These are phyloP conservation scores for Mobula hypostoma DNA, from an alignment of 2,113 vertebrate genomes.

Conservation along the genomic window DNA sequence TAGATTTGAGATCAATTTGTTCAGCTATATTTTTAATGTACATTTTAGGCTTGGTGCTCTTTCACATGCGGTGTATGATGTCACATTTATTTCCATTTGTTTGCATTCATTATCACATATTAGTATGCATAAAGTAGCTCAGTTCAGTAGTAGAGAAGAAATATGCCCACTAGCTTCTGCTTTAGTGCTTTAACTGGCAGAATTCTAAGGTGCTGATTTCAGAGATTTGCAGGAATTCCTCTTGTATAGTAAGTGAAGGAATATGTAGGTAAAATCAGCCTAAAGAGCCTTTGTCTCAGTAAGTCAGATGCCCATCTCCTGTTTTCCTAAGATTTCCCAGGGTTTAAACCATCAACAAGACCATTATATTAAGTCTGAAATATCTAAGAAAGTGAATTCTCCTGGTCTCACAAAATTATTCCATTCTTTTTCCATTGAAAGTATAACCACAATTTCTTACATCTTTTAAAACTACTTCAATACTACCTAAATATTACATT, in stretches of 20 bases:
- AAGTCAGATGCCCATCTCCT: not conserved
- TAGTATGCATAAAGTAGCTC: not conserved
- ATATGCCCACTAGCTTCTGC: conserved; percentile 28
- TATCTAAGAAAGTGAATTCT: not conserved
- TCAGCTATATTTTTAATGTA: not conserved
- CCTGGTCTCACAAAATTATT: not conserved
- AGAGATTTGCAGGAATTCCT: not conserved
- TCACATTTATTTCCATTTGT: conserved; percentile 18
- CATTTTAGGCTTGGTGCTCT: not conserved
- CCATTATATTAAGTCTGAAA: not conserved
- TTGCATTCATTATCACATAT: conserved; percentile 4
- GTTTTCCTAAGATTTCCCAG: not conserved
- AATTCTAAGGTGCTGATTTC: conserved; percentile 17
- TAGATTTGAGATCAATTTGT: not conserved
- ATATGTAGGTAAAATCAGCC: not conserved
- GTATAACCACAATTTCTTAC: too few species aligned
- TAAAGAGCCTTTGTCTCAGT: not conserved
- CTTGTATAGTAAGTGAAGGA: not conserved
- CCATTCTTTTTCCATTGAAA: not conserved
- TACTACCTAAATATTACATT: not conserved
- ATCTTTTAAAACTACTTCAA: not conserved
- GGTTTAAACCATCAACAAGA: not conserved
- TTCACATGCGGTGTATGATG: not conserved
- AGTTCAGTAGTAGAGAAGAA: not conserved
- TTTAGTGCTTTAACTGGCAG: not conserved